phyloP scores from a whole-genome alignment of 2,113 vertebrate species.

The Sitta europaea region DNA sequence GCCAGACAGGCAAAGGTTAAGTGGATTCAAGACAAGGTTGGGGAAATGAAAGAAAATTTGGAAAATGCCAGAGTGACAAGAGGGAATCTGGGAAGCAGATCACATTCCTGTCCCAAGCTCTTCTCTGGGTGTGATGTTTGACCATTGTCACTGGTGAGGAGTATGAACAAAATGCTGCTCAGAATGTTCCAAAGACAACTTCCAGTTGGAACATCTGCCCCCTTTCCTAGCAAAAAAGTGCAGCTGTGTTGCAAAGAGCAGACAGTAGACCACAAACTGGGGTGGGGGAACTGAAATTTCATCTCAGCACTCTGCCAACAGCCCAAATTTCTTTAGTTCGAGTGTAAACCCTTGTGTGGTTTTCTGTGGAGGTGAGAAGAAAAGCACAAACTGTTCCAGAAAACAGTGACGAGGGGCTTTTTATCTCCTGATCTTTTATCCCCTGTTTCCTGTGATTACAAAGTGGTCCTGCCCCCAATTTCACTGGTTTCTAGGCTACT shows the following conservation, averaged over 20 bases:
- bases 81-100: neutral
- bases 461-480: neutral
- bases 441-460: neutral
- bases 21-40: neutral
- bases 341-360: neutral
- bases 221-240: neutral
- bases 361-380: neutral
- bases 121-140: neutral
- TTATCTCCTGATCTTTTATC: neutral
- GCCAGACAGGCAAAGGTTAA: neutral
- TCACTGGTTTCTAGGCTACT: neutral
- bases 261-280: rapidly evolving
- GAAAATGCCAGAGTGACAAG: neutral
- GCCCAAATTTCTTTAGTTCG: rapidly evolving
- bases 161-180: neutral
- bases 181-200: neutral
- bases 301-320: neutral
- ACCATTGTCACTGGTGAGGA: rapidly evolving
- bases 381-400: neutral
- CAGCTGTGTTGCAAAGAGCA: neutral
- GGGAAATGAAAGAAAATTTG: neutral
- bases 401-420: neutral
- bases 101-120: rapidly evolving
- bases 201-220: neutral
- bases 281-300: neutral